Base-by-base conservation (phyloP, 2,113 vertebrate genomes). In the Pyrgilauda ruficollis region DNA sequence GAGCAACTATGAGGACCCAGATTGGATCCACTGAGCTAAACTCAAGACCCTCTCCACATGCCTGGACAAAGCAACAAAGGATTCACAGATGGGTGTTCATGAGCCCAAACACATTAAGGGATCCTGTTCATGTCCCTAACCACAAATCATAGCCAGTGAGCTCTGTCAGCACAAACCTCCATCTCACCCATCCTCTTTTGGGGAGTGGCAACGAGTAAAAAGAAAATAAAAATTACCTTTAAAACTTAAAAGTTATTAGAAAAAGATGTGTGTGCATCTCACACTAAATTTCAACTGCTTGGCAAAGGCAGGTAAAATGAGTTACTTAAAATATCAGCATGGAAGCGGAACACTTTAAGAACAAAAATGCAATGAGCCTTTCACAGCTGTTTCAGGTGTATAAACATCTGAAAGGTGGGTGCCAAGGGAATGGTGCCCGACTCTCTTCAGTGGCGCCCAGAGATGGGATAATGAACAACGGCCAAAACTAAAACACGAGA, bases 251-350 rank as follows among this genome's bases (percentile, higher is more conserved):
- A 20, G 3, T 13, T 46, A 12, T 53, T 75, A 2, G 11, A 47
- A 72, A 46, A 20, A 26, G 0, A 33, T 3, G 11, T 3, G 2
- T 10, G 6, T 3, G 1, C 10, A 28, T 15, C 22, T 72, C 80
- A 55, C 2, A 8, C 33, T 68, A 21, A 26, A 16, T 52, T 44
- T 27, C 33, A 70, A 6, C 37, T 56, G 7, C 26, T 67, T 39
- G 12, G 44, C 23, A 12, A 3, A 55, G 13, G 26, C 10, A 23
- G 13, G 7, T 30, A 52, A 74, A 76, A 50, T 2, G 1, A 50
- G 10, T 41, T 41, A 33, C 7, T 14, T 23, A 43, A 56, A 61
- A 20, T 12, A 59, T 1, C n/a, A 10, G 62, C 17, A 18, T 2
- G 8, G 26, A 47, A 80, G 21, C 1, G 6, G 13, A 55, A 73